These are phyloP conservation scores for Dugesia japonica DNA, from an alignment of 2,888 invertebrate genomes.

Conservation along the genomic window DNA sequence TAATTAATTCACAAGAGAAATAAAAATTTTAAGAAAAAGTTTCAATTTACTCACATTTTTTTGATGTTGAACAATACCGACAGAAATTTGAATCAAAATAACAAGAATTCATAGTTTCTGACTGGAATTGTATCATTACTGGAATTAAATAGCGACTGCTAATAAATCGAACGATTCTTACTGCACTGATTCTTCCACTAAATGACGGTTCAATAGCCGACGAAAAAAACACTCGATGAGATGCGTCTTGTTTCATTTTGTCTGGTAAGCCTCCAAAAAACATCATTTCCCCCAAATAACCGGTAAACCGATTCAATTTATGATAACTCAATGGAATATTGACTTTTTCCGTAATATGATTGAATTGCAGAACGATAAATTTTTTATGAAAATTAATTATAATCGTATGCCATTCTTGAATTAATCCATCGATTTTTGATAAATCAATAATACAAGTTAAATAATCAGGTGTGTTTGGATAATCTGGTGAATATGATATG, in stretches of 20 bases:
- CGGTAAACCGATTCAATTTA: neutral
- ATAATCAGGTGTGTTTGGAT: neutral
- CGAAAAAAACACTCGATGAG: slow-evolving; percentile 1
- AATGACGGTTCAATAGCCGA: neutral
- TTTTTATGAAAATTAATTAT: neutral
- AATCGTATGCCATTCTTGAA: neutral
- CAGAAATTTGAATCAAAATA: slow-evolving; percentile 16
- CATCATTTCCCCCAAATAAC: neutral
- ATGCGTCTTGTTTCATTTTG: neutral
- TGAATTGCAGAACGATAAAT: neutral
- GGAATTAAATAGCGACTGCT: neutral
- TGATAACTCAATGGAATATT: neutral
- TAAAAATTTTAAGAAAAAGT: too few species aligned
- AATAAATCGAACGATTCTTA: neutral
- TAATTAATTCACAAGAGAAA: too few species aligned
- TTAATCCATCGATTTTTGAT: slow-evolving; percentile 16
- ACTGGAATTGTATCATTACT: slow-evolving; percentile 10
- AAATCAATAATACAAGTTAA: neutral
- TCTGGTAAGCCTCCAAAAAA: neutral
- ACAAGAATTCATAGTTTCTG: neutral
- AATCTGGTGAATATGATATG: neutral
- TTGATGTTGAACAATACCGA: neutral
- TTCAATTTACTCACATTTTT: neutral
- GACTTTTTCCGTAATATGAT: neutral
- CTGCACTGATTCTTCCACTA: slow-evolving; percentile 9